Base-by-base conservation (phyloP, 2,888 invertebrate genomes). In the Amphipoea lucens region DNA sequence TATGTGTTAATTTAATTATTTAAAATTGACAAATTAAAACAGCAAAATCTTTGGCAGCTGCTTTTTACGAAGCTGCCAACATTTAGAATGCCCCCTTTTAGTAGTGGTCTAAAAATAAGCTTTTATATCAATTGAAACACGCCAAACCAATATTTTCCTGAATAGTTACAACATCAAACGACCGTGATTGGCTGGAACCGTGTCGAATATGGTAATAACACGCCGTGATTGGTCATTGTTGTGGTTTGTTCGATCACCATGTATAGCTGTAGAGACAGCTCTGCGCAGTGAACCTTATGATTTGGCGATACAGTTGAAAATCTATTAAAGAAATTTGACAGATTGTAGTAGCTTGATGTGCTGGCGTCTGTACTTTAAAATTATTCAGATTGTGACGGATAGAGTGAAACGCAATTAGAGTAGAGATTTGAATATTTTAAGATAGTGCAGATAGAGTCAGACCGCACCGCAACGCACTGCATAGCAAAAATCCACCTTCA, bases 121-220 rank as follows among this genome's bases (percentile, higher is more conserved):
- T 54, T 20, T 23, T 42, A 9, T 0, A 48, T 65, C 4, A 42
- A 73, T 0, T 62, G 23, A 29, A 54, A 20, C 23, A 54, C 36
- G 5, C 20, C 45, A 57, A 69, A 70, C 20, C 1, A 69, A 57
- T 57, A 51, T 48, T 51, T 67, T 42, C 5, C 40, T 14, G 23
- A 60, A 67, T 23, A 54, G 29, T 65, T 40, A 29, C 29, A 40
- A 48, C 29, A 57, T 69, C 48, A 78, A 54, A 60, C 51, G 42
- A 36, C 60, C 42, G 4, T 84, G 40, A 76, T 76, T 76, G 51
- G 60, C 29, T 60, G 48, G 20, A 54, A 66, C 36, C 5, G 66
- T 70, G 66, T 78, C 84, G 42, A 81, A 66, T 81, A 84, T 70
- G 57, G 36, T 66, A 84, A 78, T 65, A 51, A 54, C 69, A 45